A percentile compares a stretch with the other conserved stretches of the same genome.
phyloP scores from a whole-genome alignment of 2,113 vertebrate species.

The Ceyx melanurus region DNA sequence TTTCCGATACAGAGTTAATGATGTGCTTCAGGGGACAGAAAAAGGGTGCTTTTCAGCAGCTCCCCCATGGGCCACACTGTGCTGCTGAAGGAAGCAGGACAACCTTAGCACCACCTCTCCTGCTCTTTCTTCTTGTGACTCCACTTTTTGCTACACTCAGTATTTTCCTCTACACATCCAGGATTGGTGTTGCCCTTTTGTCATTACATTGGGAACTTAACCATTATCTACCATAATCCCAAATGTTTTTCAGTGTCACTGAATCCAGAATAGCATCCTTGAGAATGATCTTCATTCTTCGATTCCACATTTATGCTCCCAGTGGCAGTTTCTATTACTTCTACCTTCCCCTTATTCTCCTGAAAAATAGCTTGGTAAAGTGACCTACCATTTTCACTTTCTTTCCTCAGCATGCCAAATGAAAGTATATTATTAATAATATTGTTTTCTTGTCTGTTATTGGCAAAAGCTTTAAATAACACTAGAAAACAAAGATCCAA shows the following conservation, averaged over 20 bases:
- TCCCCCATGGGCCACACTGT: fast-evolving
- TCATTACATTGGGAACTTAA: not conserved
- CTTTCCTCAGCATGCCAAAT: not conserved
- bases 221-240: not conserved
- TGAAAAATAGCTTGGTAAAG: not conserved
- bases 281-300: not conserved
- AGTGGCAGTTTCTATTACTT: not conserved
- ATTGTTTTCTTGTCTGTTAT: not conserved
- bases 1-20: not conserved
- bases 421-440: not conserved
- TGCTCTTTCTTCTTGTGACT: not conserved
- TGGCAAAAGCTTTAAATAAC: not conserved
- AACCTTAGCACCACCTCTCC: not conserved
- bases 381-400: not conserved
- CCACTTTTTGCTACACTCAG: not conserved
- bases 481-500: not conserved
- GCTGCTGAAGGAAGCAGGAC: not conserved
- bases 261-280: not conserved
- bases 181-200: not conserved
- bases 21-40: not conserved
- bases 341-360: not conserved
- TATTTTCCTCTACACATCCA: not conserved
- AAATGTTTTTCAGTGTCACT: not conserved
- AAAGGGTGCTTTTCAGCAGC: not conserved
- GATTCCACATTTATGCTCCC: not conserved